Percentiles rank a stretch among this genome's conserved stretches.
Evolutionary conservation across 2,797 vertebrate species (phyloP).

Genomic region (Rousettus madagascariensis): DNA sequence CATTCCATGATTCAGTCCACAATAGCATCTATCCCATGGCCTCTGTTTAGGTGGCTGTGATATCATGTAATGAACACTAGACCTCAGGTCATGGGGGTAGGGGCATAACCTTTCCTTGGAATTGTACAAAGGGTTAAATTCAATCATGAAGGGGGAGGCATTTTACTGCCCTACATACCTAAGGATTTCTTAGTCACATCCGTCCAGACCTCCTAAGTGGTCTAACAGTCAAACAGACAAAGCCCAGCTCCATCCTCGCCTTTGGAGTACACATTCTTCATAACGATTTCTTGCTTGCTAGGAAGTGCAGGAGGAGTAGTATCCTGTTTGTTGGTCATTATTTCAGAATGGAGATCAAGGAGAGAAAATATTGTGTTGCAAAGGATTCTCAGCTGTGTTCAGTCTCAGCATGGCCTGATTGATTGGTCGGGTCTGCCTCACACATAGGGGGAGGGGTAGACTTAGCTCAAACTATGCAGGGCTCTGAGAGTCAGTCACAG

Average conservation of each 20-base stretch:
- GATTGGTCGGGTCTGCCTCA: no score
- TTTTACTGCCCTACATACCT: neutral
- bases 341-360: neutral
- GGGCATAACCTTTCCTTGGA: neutral
- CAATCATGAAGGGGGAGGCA: neutral
- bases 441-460: no score
- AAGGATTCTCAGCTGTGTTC: neutral
- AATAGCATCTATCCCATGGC: neutral
- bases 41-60: neutral
- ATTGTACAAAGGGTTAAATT: neutral
- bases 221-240: neutral
- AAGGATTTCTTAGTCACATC: neutral
- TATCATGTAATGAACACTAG: neutral
- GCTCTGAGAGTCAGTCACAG: neutral
- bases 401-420: fast-evolving
- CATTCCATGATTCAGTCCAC: neutral
- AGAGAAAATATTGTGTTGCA: neutral
- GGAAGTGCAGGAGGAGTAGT: neutral
- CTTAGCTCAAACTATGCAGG: neutral
- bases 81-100: fast-evolving
- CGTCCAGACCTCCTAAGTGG: neutral
- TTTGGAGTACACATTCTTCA: neutral
- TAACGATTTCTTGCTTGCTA: neutral
- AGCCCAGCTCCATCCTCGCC: neutral
- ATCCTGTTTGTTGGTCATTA: neutral